These are phyloP conservation scores for Drymonia ruficornis DNA, from an alignment of 2,888 invertebrate species.

Conservation along the genomic window DNA sequence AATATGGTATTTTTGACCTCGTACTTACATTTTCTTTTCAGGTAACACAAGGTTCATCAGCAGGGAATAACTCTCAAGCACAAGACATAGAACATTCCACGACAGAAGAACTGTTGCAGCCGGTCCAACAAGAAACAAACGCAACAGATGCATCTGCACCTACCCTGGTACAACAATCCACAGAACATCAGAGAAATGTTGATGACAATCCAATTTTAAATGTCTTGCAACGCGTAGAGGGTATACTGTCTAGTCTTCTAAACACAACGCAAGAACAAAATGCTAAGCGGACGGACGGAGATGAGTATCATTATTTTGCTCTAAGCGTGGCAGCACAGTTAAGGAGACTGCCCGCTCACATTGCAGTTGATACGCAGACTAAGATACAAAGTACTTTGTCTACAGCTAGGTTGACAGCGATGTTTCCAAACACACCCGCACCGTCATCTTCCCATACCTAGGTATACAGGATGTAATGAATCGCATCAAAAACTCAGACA, in stretches of 20 bases:
- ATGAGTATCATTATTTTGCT: not conserved
- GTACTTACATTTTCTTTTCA: not conserved
- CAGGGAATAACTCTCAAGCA: not conserved
- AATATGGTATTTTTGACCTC: too few species aligned
- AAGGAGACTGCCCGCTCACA: not conserved
- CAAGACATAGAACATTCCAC: not conserved
- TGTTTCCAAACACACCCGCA: not conserved
- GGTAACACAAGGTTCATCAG: not conserved
- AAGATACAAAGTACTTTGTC: not conserved
- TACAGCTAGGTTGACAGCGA: not conserved
- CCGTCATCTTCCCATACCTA: not conserved
- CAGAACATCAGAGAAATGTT: not conserved
- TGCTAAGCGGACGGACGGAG: not conserved
- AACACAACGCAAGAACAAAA: not conserved
- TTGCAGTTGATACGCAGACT: not conserved
- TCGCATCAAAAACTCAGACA: too few species aligned
- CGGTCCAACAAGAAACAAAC: not conserved
- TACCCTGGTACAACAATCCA: too few species aligned
- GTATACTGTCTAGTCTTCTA: not conserved
- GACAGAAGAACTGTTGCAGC: not conserved
- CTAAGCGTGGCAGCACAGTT: not conserved
- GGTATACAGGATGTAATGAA: too few species aligned
- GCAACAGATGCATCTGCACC: not conserved
- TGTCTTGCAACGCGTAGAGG: not conserved
- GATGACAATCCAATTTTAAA: not conserved